Conservation (phyloP, 1,140 invertebrate genomes). For the Drosophila saltans region DNA sequence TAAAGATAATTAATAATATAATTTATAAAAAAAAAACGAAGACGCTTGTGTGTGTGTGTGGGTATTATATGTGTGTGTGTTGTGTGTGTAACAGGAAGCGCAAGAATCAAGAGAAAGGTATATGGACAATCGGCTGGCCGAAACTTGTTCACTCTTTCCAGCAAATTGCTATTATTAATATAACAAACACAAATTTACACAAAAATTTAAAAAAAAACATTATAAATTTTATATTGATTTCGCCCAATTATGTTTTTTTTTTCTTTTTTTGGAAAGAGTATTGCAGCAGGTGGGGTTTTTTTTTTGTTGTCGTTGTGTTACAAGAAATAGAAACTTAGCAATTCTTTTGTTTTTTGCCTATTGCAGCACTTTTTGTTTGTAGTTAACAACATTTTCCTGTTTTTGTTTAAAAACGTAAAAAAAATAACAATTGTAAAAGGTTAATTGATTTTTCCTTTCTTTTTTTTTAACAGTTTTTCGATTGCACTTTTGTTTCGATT, state of each 20-base stretch:
- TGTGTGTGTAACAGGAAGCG: constrained; percentile 36
- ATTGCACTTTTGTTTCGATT: constrained; percentile 70
- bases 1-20: constrained; percentile 22
- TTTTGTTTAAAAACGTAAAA: constrained; percentile 48
- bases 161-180: not conserved
- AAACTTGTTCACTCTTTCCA: constrained; percentile 32
- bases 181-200: constrained; percentile 54
- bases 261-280: constrained; percentile 49
- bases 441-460: constrained; percentile 41
- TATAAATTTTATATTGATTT: constrained; percentile 20
- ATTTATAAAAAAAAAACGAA: constrained; percentile 49
- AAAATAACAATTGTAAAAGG: constrained; percentile 71
- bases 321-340: not conserved
- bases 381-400: constrained; percentile 45
- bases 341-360: constrained; percentile 46
- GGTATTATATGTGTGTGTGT: constrained; percentile 27
- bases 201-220: constrained; percentile 6
- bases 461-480: constrained; percentile 47
- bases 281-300: constrained; percentile 51
- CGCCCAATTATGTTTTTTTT: not conserved
- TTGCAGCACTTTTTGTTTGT: constrained; percentile 61
- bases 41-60: constrained; percentile 39
- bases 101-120: constrained; percentile 21
- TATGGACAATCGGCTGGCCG: constrained; percentile 20
- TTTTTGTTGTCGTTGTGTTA: not conserved